Base-by-base conservation (phyloP, 2,113 vertebrate species). In the Ochotona curzoniae region DNA sequence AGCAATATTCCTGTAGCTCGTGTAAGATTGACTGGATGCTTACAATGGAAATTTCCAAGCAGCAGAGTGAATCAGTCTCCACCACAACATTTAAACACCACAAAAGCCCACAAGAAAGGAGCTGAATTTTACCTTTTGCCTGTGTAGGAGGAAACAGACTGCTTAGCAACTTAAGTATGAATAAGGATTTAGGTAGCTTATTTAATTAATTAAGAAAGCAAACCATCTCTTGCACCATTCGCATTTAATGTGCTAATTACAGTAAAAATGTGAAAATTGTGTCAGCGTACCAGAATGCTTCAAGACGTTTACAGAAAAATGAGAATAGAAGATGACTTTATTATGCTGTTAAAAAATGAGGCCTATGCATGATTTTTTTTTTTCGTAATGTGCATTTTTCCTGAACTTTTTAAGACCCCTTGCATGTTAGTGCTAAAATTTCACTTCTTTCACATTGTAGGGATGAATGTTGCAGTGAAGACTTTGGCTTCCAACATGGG, bases 151-250 rank as follows among this genome's bases (percentile, higher is more conserved):
- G 47, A 89, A 93, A 79, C 28, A 90, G 51, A 91, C 32, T 88
- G 79, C 51, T 87, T 60, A 84, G 79, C 67, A 94, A 93, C 64
- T 90, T 89, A 93, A 94, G 83, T 89, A 91, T 90, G 44, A 90
- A 84, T 91, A 88, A 66, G 89, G 54, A 81, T 73, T 92, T 79
- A 74, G 35, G 30, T 76, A 61, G 79, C 28, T 38, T 75, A 86
- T 67, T 94, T 78, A 90, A 60, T 38, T 83, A 91, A 91, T 67
- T 11, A 67, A 88, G 64, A 88, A 90, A 70, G 38, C 80, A 61
- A 87, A 96, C 85, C 14, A n/a, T 20, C 81, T 32, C 26, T 90
- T 90, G 51, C 32, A 23, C 44, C 17, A 60, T 92, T 94, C 64
- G 25, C 80, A 30, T 94, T 57, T 71, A 82, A 49, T 47, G 57